phyloP scores from a whole-genome alignment of 2,113 vertebrate species.

The Cephalopterus ornatus region DNA sequence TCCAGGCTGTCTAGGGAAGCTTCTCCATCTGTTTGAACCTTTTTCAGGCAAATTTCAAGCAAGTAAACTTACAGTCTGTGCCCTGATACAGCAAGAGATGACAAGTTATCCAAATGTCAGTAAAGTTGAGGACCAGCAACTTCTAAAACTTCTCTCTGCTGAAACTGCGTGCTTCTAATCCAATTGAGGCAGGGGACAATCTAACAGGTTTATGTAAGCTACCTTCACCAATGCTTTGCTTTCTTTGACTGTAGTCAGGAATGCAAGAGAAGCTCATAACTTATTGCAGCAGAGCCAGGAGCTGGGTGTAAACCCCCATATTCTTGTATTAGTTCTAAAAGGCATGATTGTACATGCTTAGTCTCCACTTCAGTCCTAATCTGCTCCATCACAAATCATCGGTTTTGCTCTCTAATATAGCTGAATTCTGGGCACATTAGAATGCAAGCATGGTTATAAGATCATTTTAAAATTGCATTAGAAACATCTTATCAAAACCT shows the following conservation, averaged over 20 bases:
- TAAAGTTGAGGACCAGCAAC: not conserved
- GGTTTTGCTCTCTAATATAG: not conserved
- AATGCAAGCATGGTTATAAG: not conserved
- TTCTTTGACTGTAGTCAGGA: not conserved
- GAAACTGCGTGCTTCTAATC: not conserved
- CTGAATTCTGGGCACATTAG: not conserved
- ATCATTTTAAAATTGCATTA: not conserved
- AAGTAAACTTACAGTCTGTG: not conserved
- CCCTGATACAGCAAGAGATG: not conserved
- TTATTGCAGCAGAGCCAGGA: not conserved
- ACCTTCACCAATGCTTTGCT: not conserved
- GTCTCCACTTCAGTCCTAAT: not conserved
- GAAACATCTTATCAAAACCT: not conserved
- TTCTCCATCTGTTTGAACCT: not conserved
- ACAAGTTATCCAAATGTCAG: not conserved
- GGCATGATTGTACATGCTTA: not conserved
- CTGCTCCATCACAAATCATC: not conserved
- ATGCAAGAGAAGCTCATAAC: not conserved
- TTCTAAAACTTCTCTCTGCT: not conserved
- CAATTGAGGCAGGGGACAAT: not conserved
- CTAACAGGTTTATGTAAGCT: not conserved
- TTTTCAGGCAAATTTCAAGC: not conserved
- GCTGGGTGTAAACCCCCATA: not conserved
- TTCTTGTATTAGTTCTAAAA: not conserved
- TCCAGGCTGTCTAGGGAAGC: not conserved